Evolutionary conservation across 1,140 invertebrate species (phyloP), one percentile per base, ranked within the genome.

Genomic region (Sinonovacula constricta): DNA sequence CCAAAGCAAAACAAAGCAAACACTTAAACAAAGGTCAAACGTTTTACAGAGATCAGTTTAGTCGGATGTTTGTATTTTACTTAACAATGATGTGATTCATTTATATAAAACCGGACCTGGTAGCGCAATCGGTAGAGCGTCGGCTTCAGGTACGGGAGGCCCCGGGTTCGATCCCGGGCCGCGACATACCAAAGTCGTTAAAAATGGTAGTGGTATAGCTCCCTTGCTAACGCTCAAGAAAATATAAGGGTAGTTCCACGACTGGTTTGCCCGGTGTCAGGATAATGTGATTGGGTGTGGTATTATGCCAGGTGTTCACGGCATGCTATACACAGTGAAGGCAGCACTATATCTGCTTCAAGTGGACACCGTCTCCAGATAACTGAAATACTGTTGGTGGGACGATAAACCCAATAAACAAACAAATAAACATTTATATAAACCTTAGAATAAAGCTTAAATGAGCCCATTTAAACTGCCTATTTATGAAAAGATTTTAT

Each of bases 361-460:
- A 45, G 39, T 45, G 18, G 39, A 45, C 39, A 45, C 18, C 18
- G 39, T 45, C 39, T 45, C 39, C 39, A 45, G 18, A 45, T 45
- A 18, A 45, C 39, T 45, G 39, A 45, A 45, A 45, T 10, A 45
- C 39, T 45, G 39, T 45, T 18, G 39, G 39, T 45, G 39, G 39
- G 39, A 45, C 18, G 39, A 10, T 45, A 45, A 45, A 45, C 39
- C 39, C 39, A 45, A 45, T n/a, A n/a, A n/a, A n/a, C 39, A 45
- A 45, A 45, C 39, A 45, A 45, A 45, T 45, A 45, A 45, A 45
- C 39, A 45, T 45, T 45, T 45, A 45, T 45, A n/a, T n/a, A n/a
- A n/a, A n/a, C n/a, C n/a, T n/a, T n/a, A n/a, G n/a, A n/a, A n/a
- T n/a, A n/a, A n/a, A n/a, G n/a, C n/a, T n/a, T n/a, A n/a, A n/a